Conservation (phyloP, 2,888 invertebrate genomes). For the Dasysyrphus albostriatus region DNA sequence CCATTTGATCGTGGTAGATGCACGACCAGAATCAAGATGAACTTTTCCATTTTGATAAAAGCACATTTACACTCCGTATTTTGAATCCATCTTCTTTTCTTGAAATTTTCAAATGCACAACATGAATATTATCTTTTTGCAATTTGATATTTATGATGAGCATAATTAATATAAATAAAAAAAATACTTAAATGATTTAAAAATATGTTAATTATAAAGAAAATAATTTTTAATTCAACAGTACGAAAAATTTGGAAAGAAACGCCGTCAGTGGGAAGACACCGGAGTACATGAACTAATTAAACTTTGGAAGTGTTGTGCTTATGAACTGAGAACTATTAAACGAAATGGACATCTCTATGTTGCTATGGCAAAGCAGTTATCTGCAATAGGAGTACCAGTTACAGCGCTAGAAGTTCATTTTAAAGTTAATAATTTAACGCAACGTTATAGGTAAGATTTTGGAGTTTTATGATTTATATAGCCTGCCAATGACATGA, state of each 20-base stretch:
- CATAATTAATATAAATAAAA: too few relatives aligned
- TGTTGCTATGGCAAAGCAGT: constrained; percentile 83
- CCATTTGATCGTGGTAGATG: too few relatives aligned
- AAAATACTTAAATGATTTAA: neutral
- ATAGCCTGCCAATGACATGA: too few relatives aligned
- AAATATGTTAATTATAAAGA: neutral
- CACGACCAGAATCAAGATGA: too few relatives aligned
- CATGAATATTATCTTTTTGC: too few relatives aligned
- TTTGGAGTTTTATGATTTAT: too few relatives aligned
- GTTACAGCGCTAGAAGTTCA: constrained; percentile 83
- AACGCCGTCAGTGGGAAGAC: constrained; percentile 84
- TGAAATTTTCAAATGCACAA: too few relatives aligned
- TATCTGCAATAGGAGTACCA: constrained; percentile 83
- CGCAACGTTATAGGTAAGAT: constrained; percentile 81
- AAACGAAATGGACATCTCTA: constrained; percentile 83
- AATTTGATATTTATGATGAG: too few relatives aligned
- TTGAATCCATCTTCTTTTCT: too few relatives aligned
- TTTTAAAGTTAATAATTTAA: constrained; percentile 83
- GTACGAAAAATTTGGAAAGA: constrained; percentile 84
- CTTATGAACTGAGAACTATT: constrained; percentile 83
- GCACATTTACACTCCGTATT: too few relatives aligned
- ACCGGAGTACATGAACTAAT: constrained; percentile 83
- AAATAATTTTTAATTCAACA: constrained; percentile 37
- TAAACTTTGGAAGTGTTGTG: constrained; percentile 83
- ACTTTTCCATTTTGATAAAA: too few relatives aligned